phyloP scores from a whole-genome alignment of 2,113 vertebrate genomes.

The Clarias gariepinus region DNA sequence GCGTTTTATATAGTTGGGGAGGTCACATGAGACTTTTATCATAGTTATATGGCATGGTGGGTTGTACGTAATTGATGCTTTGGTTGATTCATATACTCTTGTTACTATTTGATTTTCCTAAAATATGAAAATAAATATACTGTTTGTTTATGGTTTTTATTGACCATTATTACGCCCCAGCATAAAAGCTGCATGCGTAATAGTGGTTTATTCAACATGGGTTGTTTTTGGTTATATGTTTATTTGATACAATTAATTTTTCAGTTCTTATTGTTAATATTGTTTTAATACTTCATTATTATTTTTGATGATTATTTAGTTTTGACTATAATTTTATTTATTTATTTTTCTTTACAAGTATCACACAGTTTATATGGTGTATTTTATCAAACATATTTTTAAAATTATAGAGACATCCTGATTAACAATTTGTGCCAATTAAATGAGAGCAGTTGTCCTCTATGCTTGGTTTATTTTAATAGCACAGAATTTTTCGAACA shows the following conservation, averaged over 20 bases:
- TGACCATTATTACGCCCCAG: neutral
- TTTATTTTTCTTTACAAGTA: too few relatives aligned
- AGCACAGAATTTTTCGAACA: neutral
- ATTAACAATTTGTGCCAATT: neutral
- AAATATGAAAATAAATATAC: neutral
- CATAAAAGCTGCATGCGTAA: neutral
- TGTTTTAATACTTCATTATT: neutral
- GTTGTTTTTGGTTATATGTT: neutral
- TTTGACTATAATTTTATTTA: too few relatives aligned
- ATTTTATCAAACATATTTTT: neutral
- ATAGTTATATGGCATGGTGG: neutral
- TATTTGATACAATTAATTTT: too few relatives aligned
- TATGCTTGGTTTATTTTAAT: neutral
- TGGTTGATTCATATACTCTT: neutral
- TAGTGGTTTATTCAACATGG: neutral
- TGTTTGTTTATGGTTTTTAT: neutral
- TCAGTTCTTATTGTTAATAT: neutral
- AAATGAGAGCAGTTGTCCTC: neutral
- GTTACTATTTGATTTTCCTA: neutral
- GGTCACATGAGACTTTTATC: conserved; percentile 16
- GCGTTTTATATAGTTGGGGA: conserved; percentile 37
- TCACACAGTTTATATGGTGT: neutral
- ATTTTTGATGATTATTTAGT: too few relatives aligned
- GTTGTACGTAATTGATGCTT: neutral
- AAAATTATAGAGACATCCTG: neutral